phyloP scores from a whole-genome alignment of 2,113 vertebrate species.

The Lethenteron camtschaticum region DNA sequence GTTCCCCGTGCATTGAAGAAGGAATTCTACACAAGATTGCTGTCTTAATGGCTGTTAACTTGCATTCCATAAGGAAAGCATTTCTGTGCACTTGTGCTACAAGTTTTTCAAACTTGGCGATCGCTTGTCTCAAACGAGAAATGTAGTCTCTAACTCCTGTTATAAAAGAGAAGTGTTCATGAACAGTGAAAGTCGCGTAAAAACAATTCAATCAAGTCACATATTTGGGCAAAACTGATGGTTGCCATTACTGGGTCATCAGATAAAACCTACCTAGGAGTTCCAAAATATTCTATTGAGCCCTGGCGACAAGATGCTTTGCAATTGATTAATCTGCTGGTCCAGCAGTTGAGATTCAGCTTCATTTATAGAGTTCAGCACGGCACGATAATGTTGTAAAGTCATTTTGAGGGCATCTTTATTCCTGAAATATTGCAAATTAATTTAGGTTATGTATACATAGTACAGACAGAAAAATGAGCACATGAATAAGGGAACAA shows the following conservation, averaged over 20 bases:
- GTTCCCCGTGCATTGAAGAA: conserved; percentile 13
- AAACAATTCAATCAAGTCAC: too few relatives aligned
- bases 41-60: conserved; percentile 33
- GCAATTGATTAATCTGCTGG: conserved; percentile 27
- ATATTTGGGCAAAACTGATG: too few relatives aligned
- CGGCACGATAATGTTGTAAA: conserved; percentile 27
- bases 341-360: conserved; percentile 34
- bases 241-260: too few relatives aligned
- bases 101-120: conserved; percentile 46
- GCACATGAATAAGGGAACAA: too few relatives aligned
- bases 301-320: conserved; percentile 28
- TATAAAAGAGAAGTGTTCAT: too few relatives aligned
- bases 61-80: conserved; percentile 35
- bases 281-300: conserved; percentile 52
- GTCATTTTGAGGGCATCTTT: conserved; percentile 24
- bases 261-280: conserved; percentile 30
- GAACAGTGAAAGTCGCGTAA: too few relatives aligned
- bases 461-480: too few relatives aligned
- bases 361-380: conserved; percentile 31
- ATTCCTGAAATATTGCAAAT: conserved; percentile 21
- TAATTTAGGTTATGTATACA: too few relatives aligned
- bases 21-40: conserved; percentile 49
- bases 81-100: conserved; percentile 46
- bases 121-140: conserved; percentile 22
- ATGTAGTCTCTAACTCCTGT: conserved; percentile 52